Percentiles rank a stretch among this genome's conserved stretches.
Conservation (phyloP, 2,888 invertebrate genomes). For the Lottia gigantea region DNA sequence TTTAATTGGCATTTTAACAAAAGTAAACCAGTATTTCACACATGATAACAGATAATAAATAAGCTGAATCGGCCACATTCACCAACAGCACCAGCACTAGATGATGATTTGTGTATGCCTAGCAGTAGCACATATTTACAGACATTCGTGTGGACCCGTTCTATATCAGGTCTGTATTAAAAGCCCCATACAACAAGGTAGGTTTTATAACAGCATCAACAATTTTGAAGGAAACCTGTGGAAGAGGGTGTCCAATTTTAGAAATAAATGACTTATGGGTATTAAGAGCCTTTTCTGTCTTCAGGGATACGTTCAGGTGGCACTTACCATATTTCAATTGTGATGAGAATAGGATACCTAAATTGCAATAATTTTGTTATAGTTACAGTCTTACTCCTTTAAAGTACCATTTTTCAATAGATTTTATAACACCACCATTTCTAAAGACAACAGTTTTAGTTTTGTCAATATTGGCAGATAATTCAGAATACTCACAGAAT, state of each 20-base stretch:
- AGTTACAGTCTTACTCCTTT: neutral
- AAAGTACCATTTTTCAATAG: neutral
- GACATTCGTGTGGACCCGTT: neutral
- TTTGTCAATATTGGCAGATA: neutral
- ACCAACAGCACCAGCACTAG: constrained; percentile 2
- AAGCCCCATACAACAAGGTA: neutral
- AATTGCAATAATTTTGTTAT: neutral
- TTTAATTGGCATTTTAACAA: too few species aligned
- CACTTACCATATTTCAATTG: neutral
- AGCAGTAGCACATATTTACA: neutral
- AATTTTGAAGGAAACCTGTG: neutral
- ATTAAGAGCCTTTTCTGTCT: neutral
- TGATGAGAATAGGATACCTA: constrained; percentile 1
- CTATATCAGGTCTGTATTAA: constrained; percentile 3
- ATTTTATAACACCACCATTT: neutral
- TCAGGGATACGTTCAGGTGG: neutral
- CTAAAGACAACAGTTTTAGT: neutral
- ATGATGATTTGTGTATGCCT: neutral
- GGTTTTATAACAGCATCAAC: neutral
- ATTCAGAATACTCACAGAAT: neutral
- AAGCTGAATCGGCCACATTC: constrained; percentile 1
- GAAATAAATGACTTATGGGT: neutral
- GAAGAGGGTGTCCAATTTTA: neutral
- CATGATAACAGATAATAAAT: neutral
- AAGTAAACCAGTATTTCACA: neutral